Evolutionary conservation across 2,888 invertebrate species (phyloP), one percentile per base, ranked within the genome.

Genomic region (Hoplodrina blanda): DNA sequence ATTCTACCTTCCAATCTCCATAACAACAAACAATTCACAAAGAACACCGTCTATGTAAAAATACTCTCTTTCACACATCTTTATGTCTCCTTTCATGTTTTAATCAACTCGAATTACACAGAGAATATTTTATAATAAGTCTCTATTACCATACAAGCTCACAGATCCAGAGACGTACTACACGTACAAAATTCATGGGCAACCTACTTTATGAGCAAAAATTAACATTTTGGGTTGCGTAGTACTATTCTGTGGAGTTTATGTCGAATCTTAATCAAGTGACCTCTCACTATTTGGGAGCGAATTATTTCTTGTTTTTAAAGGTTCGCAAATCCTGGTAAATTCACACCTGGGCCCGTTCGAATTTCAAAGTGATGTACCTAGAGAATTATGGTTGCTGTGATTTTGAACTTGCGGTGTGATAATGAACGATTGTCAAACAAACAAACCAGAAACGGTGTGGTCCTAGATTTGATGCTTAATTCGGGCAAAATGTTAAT

Each of bases 101-200:
- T 74, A 65, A 78, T 74, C 57, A 79, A 71, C 66, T 11, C 50
- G 53, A 60, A 57, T 73, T 70, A 59, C 82, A 82, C 41, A 79
- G n/a, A 25, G 82, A 74, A 80, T 80, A 82, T 79, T 79, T 69
- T 65, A 84, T 74, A 70, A 60, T 57, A 44, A 49, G 65, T 59
- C 54, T 66, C 17, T 50, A 69, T 83, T 83, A 66, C 30, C 78
- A 73, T 70, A 66, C 56, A 54, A 49, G 49, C 50, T 64, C 41
- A 4, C n/a, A 17, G 52, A 20, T 57, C 64, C 66, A 20, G 55
- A 50, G 60, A 67, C n/a, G n/a, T n/a, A n/a, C n/a, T n/a, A 63
- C 10, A 52, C 33, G 67, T 77, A 49, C 52, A 71, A 63, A 55
- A 81, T 83, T 57, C 67, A 81, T 59, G 65, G 46, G 25, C 53